Evolutionary conservation across 2,888 invertebrate genomes (phyloP).

Genomic region (Aromia moschata): DNA sequence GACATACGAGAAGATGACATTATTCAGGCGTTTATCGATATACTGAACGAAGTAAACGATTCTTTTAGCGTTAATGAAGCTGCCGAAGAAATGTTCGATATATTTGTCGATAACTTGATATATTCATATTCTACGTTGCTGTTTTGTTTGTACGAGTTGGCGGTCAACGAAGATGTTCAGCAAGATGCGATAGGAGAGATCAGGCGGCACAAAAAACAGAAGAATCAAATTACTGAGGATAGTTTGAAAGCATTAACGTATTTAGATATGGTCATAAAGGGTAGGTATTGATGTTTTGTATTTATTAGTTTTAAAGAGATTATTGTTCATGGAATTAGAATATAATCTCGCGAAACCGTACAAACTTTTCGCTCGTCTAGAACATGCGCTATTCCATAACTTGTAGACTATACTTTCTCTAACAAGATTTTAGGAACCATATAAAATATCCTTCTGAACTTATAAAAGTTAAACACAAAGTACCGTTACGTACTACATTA

Average conservation of each 20-base stretch:
- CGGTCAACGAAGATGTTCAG: constrained; percentile 42
- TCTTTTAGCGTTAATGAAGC: constrained; percentile 28
- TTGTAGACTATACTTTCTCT: too few species aligned
- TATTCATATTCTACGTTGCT: constrained; percentile 32
- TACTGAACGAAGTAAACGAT: constrained; percentile 24
- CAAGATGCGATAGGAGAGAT: constrained; percentile 46
- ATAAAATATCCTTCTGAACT: too few species aligned
- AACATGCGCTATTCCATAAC: too few species aligned
- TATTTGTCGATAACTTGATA: constrained; percentile 34
- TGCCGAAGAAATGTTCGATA: constrained; percentile 33
- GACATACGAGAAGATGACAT: constrained; percentile 38
- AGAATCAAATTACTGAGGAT: constrained; percentile 26
- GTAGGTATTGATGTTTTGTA: too few species aligned
- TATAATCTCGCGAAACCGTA: too few species aligned
- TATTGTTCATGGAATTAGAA: too few species aligned
- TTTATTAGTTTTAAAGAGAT: too few species aligned
- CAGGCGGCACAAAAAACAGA: constrained; percentile 40
- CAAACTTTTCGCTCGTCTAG: too few species aligned
- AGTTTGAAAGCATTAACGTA: constrained; percentile 34
- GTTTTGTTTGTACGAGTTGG: constrained; percentile 45
- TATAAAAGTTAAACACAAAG: too few species aligned
- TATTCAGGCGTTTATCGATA: constrained; percentile 34
- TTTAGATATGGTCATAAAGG: constrained; percentile 43
- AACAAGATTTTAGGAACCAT: too few species aligned
- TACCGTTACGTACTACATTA: too few species aligned